Evolutionary conservation across 2,113 vertebrate genomes (phyloP), one percentile per base, ranked within the genome.

Genomic region (Dolichallabes microphthalmus): DNA sequence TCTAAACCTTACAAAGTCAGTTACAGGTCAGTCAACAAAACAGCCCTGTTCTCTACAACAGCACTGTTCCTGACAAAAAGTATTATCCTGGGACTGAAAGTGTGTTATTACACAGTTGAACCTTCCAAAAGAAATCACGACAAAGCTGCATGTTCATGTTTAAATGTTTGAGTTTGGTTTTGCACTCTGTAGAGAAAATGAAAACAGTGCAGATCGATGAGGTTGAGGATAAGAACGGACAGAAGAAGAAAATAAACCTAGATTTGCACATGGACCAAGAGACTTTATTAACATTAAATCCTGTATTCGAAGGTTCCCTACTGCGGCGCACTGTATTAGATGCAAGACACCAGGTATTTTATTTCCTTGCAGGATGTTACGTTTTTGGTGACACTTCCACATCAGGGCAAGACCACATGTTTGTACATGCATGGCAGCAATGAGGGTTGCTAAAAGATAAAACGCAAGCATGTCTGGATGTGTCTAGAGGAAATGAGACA

Each of bases 41-140:
- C 45, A 81, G 78, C 27, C 57, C 53, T 60, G 75, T 79, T 82
- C 83, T 66, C 55, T 68, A 78, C 1, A 76, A 85, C 83, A 84
- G 86, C 82, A 83, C 7, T 10, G 10, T 52, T 10, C 58, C 55
- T 60, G 61, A 17, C 22, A 19, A 75, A 75, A 74, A 69, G 74
- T 50, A 82, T 89, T 82, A 68, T 79, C 74, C 45, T 35, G 11
- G 73, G 71, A 89, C 78, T 71, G 71, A 75, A 82, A 80, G 82
- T 82, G 78, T 87, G 86, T 87, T 87, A 79, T 86, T 88, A 82
- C 68, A 71, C 58, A 13, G 68, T 25, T 71, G 1, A 39, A 45
- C 52, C 64, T 86, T 88, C 88, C 86, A 87, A 87, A 27, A 87
- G 82, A 89, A 87, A 89, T 82, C 77, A 82, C 64, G 82, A n/a